phyloP scores from a whole-genome alignment of 2,797 vertebrate genomes.

The Semotilus atromaculatus region DNA sequence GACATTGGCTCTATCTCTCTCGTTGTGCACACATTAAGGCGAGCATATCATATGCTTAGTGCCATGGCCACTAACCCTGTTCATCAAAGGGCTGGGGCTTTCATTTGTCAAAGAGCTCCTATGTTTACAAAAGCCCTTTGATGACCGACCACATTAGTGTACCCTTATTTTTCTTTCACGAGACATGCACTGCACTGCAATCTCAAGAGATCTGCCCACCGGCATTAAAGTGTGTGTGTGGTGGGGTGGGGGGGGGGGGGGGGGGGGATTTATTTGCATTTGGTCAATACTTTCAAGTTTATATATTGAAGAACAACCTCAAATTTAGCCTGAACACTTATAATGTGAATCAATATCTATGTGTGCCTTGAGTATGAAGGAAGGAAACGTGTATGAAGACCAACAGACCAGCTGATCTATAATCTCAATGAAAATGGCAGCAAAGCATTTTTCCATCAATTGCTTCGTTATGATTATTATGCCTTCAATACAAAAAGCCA shows the following conservation, averaged over 20 bases:
- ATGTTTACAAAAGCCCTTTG: slow-evolving; percentile 64
- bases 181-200: not conserved
- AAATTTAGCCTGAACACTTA: slow-evolving; percentile 24
- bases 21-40: not conserved
- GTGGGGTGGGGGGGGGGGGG: not conserved
- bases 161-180: slow-evolving; percentile 34
- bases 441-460: slow-evolving; percentile 48
- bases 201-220: slow-evolving; percentile 27
- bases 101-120: slow-evolving; percentile 41
- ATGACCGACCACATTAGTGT: slow-evolving; percentile 65
- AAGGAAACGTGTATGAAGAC: not conserved
- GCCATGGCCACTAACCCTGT: slow-evolving; percentile 23
- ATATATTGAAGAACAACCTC: slow-evolving; percentile 17
- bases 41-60: slow-evolving; percentile 39
- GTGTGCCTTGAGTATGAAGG: not conserved
- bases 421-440: slow-evolving; percentile 18
- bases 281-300: slow-evolving; percentile 24
- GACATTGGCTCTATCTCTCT: not conserved
- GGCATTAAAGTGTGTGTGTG: not conserved
- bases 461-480: slow-evolving; percentile 74
- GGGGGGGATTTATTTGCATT: slow-evolving; percentile 5
- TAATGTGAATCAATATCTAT: slow-evolving; percentile 6
- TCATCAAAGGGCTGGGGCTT: slow-evolving; percentile 28
- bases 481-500: slow-evolving; percentile 60
- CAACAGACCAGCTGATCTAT: not conserved